Conservation (phyloP, 2,797 vertebrate genomes). For the Enteromius anoplus region DNA sequence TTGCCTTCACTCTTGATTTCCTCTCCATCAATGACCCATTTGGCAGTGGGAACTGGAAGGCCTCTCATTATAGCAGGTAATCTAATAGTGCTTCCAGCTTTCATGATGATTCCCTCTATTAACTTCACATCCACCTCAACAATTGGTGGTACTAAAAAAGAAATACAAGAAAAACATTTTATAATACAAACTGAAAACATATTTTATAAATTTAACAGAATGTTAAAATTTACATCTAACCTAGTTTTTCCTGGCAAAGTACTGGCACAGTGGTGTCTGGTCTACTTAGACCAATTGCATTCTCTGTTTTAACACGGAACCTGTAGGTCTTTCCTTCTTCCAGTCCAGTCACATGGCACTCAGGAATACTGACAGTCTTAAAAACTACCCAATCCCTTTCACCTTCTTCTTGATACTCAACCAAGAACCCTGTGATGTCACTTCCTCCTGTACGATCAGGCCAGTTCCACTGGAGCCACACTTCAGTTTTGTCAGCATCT, state of each 20-base stretch:
- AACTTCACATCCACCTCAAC: conserved; percentile 94
- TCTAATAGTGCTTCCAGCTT: conserved; percentile 94
- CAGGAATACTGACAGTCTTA: conserved; percentile 93
- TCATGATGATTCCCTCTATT: conserved; percentile 95
- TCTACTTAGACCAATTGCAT: conserved; percentile 91
- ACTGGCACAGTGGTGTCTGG: conserved; percentile 98
- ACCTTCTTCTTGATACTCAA: conserved; percentile 97
- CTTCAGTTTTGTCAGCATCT: conserved; percentile 96
- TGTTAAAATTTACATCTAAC: conserved; percentile 70
- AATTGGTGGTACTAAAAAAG: conserved; percentile 86
- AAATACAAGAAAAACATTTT: not conserved
- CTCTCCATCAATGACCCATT: conserved; percentile 89
- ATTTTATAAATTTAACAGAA: not conserved
- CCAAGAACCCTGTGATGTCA: conserved; percentile 95
- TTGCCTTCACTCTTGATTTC: conserved; percentile 90
- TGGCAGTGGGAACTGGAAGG: conserved; percentile 90
- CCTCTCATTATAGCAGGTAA: conserved; percentile 97
- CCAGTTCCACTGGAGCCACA: conserved; percentile 95
- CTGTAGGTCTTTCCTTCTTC: conserved; percentile 95
- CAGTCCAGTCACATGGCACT: conserved; percentile 92
- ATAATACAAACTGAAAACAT: not conserved
- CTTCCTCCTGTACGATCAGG: conserved; percentile 97
- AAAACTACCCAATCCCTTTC: conserved; percentile 91
- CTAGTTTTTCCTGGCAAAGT: conserved; percentile 96
- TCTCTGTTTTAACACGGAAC: conserved; percentile 96